Percentiles rank a stretch among this genome's conserved stretches.
Evolutionary conservation across 2,113 vertebrate genomes (phyloP).

Genomic region (Hippocampus barbouri): DNA sequence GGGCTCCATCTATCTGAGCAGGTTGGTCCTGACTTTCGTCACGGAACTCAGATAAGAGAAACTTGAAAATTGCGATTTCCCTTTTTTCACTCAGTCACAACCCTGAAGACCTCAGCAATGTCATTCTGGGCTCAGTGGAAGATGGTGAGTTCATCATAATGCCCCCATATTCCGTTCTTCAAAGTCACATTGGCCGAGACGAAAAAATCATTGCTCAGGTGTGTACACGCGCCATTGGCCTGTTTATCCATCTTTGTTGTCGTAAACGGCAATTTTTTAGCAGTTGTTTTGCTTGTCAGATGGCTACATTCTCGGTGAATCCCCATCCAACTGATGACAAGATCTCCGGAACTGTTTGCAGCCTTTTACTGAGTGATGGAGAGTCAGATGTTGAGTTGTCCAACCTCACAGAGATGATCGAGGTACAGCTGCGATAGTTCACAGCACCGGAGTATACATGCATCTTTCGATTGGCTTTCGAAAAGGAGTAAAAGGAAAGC

Average conservation of each 20-base stretch:
- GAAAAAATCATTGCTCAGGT: constrained; percentile 63
- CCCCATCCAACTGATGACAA: constrained; percentile 50
- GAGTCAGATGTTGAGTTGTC: constrained; percentile 24
- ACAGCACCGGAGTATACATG: background rate
- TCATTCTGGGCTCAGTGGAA: constrained; percentile 1
- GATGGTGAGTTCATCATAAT: background rate
- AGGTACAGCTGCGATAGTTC: constrained; percentile 55
- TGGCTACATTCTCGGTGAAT: constrained; percentile 61
- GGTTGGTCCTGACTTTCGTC: constrained; percentile 47
- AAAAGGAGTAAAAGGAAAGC: background rate
- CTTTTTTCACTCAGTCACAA: background rate
- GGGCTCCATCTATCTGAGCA: constrained; percentile 56
- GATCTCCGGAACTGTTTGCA: constrained; percentile 65
- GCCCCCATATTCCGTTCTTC: background rate
- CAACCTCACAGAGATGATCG: constrained; percentile 61
- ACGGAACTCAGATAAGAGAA: background rate
- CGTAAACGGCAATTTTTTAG: background rate
- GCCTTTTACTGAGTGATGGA: constrained; percentile 43
- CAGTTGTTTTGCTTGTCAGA: constrained; percentile 42
- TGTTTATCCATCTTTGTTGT: background rate
- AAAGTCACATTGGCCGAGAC: background rate
- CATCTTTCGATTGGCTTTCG: background rate
- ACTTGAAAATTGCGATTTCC: background rate
- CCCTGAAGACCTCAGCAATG: background rate
- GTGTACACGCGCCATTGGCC: constrained; percentile 10